Conservation (phyloP, 2,888 invertebrate species). For the Saturnia japonica region DNA sequence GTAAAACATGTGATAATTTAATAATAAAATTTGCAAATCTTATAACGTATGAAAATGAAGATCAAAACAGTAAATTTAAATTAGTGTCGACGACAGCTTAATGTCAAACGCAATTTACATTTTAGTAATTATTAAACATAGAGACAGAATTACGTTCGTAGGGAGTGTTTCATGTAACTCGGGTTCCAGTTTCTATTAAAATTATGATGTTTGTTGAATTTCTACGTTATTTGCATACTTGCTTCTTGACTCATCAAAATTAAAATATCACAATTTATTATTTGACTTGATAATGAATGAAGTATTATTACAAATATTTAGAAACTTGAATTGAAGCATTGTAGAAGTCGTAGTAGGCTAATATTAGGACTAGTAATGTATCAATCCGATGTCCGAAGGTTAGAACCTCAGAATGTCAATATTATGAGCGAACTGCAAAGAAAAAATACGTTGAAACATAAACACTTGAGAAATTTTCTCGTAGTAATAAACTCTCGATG, state of each 20-base stretch:
- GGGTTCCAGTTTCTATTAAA: background rate
- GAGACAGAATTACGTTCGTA: background rate
- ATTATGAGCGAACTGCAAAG: too few relatives aligned
- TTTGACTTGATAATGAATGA: background rate
- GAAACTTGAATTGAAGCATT: too few relatives aligned
- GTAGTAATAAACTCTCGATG: too few relatives aligned
- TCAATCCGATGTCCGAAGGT: too few relatives aligned
- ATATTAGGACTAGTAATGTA: too few relatives aligned
- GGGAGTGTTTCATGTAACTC: slow-evolving; percentile 2
- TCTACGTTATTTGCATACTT: background rate
- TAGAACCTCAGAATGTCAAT: too few relatives aligned
- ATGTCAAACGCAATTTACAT: slow-evolving; percentile 11
- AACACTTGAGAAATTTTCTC: too few relatives aligned
- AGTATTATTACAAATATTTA: background rate
- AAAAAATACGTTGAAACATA: too few relatives aligned
- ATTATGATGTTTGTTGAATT: background rate
- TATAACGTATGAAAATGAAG: background rate
- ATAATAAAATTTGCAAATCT: background rate
- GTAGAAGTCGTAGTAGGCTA: too few relatives aligned
- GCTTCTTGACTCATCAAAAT: background rate
- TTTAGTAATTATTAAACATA: slow-evolving; percentile 10
- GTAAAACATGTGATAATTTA: too few relatives aligned
- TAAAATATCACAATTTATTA: background rate
- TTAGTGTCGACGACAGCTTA: slow-evolving; percentile 1
- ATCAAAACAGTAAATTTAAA: background rate